Evolutionary conservation across 2,888 invertebrate species (phyloP), one percentile per base, ranked within the genome.

Genomic region (Laothoe populi): DNA sequence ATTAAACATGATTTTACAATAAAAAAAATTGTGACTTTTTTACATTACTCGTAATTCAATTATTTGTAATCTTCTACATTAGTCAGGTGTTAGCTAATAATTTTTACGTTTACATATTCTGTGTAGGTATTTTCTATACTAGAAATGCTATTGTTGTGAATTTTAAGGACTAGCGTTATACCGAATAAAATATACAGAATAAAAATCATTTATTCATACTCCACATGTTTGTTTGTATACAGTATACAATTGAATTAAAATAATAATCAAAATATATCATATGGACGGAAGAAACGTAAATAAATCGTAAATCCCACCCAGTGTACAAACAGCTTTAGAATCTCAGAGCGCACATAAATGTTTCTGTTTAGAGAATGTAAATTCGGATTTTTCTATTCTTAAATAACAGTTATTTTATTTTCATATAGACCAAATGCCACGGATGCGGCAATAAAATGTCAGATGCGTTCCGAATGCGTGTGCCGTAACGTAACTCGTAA

Each of bases 401-500:
- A 77, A 80, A 81, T 83, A 79, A 81, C 82, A 73, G 80, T 78
- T 75, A 81, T 83, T 78, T 80, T 70, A 80, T 79, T 83, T 84
- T 81, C 69, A 79, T 81, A 80, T 61, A 38, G 60, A 61, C 64
- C 70, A 74, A 78, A 78, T 69, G 70, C 70, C 69, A 65, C 72
- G 71, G 77, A 71, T 72, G 73, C 59, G 65, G 70, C 72, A 68
- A 74, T 80, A 75, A 79, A 81, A 70, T 62, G 60, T 67, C 64
- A 63, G 68, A 75, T 72, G 66, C 64, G 69, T 72, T 65, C 69
- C 69, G 70, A 70, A 69, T 70, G 71, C 69, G 60, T 66, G 70
- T 66, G 70, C 70, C 72, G 45, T 70, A 66, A 66, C 23, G 45
- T 49, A 19, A 45, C 31, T 61, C 72, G 45, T 70, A 66, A 66